Evolutionary conservation across 2,113 vertebrate species (phyloP).

Genomic region (Phaethornis superciliosus): DNA sequence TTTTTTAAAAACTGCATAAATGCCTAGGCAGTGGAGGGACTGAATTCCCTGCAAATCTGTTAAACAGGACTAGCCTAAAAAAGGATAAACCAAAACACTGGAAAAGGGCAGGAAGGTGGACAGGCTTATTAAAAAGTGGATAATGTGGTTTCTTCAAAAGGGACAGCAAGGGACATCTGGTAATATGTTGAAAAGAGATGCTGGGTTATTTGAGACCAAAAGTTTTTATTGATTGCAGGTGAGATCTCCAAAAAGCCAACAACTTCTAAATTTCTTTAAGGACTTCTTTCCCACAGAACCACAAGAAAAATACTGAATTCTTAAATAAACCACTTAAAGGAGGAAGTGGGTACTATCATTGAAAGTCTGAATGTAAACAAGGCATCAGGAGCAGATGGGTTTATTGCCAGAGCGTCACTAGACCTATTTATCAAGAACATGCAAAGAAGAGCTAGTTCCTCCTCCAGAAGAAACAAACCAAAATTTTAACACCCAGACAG

Average conservation of each 20-base stretch:
- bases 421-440: not conserved
- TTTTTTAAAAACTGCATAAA: not conserved
- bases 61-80: not conserved
- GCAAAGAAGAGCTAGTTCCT: not conserved
- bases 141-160: constrained; percentile 7
- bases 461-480: not conserved
- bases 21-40: not conserved
- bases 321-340: not conserved
- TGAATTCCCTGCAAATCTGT: not conserved
- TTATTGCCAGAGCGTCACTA: not conserved
- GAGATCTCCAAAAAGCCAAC: not conserved
- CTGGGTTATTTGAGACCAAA: constrained; percentile 1
- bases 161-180: not conserved
- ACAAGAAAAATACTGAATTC: not conserved
- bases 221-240: not conserved
- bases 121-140: not conserved
- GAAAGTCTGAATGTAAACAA: not conserved
- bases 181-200: not conserved
- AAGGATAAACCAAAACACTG: not conserved
- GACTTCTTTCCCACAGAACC: constrained; percentile 1
- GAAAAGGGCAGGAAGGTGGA: not conserved
- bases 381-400: not conserved
- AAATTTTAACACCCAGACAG: not conserved
- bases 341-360: not conserved
- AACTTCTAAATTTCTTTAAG: not conserved